phyloP scores from a whole-genome alignment of 2,888 invertebrate species.

The Drosophila prolongata region DNA sequence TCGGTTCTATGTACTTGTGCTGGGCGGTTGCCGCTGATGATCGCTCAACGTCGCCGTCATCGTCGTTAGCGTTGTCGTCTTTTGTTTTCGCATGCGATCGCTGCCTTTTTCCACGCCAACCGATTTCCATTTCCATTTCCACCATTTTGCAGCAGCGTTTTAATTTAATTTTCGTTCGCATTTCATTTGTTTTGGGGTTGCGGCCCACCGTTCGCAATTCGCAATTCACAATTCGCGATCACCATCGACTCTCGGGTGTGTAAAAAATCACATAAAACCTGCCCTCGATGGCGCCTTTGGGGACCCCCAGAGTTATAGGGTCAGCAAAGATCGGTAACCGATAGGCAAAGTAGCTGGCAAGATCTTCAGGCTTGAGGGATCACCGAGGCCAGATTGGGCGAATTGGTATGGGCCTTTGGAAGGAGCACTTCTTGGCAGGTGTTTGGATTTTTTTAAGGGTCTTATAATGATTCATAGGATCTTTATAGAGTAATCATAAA shows the following conservation, averaged over 20 bases:
- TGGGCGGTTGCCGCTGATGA: slow-evolving; percentile 53
- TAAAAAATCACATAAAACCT: slow-evolving; percentile 83
- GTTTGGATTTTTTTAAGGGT: background rate
- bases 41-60: slow-evolving; percentile 58
- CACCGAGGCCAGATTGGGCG: slow-evolving; percentile 1
- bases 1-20: slow-evolving; percentile 15
- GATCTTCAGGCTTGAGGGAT: slow-evolving; percentile 31
- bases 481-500: too few relatives aligned
- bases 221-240: slow-evolving; percentile 51
- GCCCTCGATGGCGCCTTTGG: slow-evolving; percentile 80
- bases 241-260: slow-evolving; percentile 59
- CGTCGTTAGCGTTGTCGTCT: slow-evolving; percentile 45
- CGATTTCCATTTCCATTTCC: slow-evolving; percentile 57
- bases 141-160: slow-evolving; percentile 63
- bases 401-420: background rate
- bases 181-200: slow-evolving; percentile 51
- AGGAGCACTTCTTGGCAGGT: slow-evolving; percentile 3
- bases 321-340: slow-evolving; percentile 7
- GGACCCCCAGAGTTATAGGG: slow-evolving; percentile 45
- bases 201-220: slow-evolving; percentile 24
- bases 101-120: slow-evolving; percentile 39
- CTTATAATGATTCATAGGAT: too few relatives aligned
- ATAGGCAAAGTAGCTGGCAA: slow-evolving; percentile 8
- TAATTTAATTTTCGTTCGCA: slow-evolving; percentile 74
- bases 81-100: slow-evolving; percentile 50